Evolutionary conservation across 2,797 vertebrate species (phyloP).

Genomic region (Gymnothorax reevesii): DNA sequence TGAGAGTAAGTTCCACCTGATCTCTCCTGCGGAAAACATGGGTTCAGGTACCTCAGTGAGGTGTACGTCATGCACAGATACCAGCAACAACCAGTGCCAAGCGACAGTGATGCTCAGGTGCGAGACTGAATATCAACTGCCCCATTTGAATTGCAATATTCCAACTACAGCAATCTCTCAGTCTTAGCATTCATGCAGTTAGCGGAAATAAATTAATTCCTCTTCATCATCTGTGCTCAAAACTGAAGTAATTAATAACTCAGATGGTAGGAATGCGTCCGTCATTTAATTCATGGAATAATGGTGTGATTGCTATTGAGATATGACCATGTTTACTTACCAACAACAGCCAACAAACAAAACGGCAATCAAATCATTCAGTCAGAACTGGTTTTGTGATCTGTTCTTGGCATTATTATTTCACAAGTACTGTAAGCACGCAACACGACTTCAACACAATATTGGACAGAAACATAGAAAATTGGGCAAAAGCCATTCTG

Average conservation of each 20-base stretch:
- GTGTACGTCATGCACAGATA: neutral
- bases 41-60: neutral
- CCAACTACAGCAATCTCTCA: neutral
- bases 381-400: neutral
- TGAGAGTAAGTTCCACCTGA: slow-evolving; percentile 26
- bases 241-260: neutral
- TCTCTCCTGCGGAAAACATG: slow-evolving; percentile 14
- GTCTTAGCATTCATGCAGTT: neutral
- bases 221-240: neutral
- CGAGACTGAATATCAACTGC: neutral
- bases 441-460: neutral
- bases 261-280: neutral
- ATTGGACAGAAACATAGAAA: neutral
- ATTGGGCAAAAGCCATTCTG: neutral
- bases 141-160: neutral
- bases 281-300: neutral
- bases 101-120: neutral
- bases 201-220: neutral
- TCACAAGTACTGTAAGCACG: neutral
- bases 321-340: slow-evolving; percentile 37
- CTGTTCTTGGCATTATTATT: neutral
- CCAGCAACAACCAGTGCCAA: neutral
- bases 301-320: neutral
- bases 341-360: slow-evolving; percentile 21
- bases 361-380: neutral